Conservation (phyloP, 2,888 invertebrate species). For the Sabellastarte sp. region DNA sequence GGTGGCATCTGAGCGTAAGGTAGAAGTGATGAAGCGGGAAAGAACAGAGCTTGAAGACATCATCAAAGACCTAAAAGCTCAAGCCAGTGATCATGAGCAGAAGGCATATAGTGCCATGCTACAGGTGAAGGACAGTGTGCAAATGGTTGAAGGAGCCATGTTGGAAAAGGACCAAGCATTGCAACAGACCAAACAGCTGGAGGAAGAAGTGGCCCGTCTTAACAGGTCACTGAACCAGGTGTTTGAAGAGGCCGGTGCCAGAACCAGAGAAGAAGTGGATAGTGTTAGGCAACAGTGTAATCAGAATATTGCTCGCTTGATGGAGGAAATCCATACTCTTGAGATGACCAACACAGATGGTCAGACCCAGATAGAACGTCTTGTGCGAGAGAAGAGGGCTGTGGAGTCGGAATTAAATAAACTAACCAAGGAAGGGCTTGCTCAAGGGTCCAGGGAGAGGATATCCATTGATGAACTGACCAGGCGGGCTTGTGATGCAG, state of each 20-base stretch:
- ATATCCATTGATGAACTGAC: conserved; percentile 31
- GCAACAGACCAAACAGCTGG: conserved; percentile 41
- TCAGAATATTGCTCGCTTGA: conserved; percentile 48
- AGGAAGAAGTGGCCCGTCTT: conserved; percentile 49
- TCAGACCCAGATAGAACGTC: conserved; percentile 47
- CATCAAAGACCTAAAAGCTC: conserved; percentile 40
- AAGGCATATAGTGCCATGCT: conserved; percentile 44
- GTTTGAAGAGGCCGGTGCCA: conserved; percentile 52
- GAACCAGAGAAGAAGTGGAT: conserved; percentile 56
- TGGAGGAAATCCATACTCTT: conserved; percentile 51
- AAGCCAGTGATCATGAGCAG: conserved; percentile 40
- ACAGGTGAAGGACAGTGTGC: conserved; percentile 50
- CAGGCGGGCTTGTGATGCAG: conserved; percentile 45
- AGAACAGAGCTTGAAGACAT: conserved; percentile 32
- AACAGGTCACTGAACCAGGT: conserved; percentile 47
- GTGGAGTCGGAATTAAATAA: conserved; percentile 54
- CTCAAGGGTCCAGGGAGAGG: neutral
- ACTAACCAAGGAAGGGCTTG: conserved; percentile 28
- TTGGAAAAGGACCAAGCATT: conserved; percentile 56
- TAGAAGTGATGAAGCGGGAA: neutral
- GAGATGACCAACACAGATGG: conserved; percentile 48
- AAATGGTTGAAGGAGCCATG: conserved; percentile 51
- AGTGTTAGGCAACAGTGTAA: conserved; percentile 49
- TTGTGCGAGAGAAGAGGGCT: conserved; percentile 50
- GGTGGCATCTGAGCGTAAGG: neutral